Conservation (phyloP, 2,888 invertebrate species). For the Nycteola revayana region DNA sequence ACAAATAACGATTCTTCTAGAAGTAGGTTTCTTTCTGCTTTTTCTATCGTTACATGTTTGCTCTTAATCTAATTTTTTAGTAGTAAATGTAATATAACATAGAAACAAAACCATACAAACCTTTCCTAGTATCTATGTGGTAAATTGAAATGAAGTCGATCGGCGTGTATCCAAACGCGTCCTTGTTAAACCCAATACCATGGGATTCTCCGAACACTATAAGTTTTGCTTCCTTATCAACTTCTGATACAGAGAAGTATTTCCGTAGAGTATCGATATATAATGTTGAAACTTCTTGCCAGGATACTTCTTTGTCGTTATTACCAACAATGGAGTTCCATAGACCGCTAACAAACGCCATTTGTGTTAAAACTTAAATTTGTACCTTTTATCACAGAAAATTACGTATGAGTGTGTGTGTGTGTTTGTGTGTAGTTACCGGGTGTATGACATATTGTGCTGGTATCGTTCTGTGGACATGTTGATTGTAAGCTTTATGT, state of each 20-base stretch:
- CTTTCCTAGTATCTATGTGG: constrained; percentile 85
- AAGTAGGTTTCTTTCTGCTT: too few relatives aligned
- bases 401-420: constrained; percentile 23
- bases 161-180: constrained; percentile 79
- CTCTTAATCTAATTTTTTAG: too few relatives aligned
- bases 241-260: constrained; percentile 85
- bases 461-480: too few relatives aligned
- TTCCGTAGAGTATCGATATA: constrained; percentile 83
- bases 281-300: constrained; percentile 72
- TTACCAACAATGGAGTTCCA: constrained; percentile 75
- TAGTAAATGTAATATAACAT: too few relatives aligned
- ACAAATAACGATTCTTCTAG: too few relatives aligned
- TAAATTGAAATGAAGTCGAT: constrained; percentile 83
- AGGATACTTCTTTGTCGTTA: constrained; percentile 61
- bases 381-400: constrained; percentile 27
- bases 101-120: too few relatives aligned
- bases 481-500: too few relatives aligned
- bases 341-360: constrained; percentile 76
- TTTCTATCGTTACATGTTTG: too few relatives aligned
- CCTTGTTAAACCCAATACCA: constrained; percentile 67
- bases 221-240: constrained; percentile 83
- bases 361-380: constrained; percentile 51
- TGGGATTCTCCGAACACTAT: constrained; percentile 82
- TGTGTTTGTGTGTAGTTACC: constrained; percentile 15
- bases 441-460: not conserved